phyloP scores from a whole-genome alignment of 1,140 invertebrate species.

The Mercenaria mercenaria region DNA sequence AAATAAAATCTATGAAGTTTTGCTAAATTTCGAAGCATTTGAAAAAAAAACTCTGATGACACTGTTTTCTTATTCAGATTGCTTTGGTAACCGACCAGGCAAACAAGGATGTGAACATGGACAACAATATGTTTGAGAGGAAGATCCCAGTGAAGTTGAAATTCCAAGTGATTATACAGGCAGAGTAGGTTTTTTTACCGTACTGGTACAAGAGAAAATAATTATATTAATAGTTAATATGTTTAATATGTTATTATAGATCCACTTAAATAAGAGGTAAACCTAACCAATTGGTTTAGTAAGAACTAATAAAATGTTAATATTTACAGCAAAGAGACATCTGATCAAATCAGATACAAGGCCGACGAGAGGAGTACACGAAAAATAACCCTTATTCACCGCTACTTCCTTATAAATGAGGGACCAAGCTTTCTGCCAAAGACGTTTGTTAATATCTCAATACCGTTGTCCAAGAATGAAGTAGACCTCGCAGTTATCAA shows the following conservation, averaged over 20 bases:
- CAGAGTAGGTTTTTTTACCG: conserved; percentile 17
- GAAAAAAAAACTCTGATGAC: too few species aligned
- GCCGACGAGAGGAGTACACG: background rate
- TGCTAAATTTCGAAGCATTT: too few species aligned
- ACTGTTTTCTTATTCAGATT: background rate
- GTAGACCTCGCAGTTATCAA: background rate
- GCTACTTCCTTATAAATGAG: conserved; percentile 29
- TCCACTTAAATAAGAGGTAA: too few species aligned
- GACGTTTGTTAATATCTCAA: conserved; percentile 37
- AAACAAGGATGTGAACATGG: background rate
- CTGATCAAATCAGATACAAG: conserved; percentile 34
- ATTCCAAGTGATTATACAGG: background rate
- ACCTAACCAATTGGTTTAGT: too few species aligned
- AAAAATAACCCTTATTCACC: background rate
- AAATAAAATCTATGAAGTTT: too few species aligned
- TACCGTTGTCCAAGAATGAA: background rate
- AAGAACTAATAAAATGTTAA: too few species aligned
- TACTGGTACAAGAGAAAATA: background rate
- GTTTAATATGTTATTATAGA: too few species aligned
- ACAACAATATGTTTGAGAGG: background rate
- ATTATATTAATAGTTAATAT: background rate
- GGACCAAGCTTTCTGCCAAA: conserved; percentile 45
- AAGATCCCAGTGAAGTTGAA: background rate
- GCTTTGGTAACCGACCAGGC: background rate
- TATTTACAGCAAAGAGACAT: conserved; percentile 8